phyloP scores from a whole-genome alignment of 2,797 vertebrate species.

The Tamandua tetradactyla region DNA sequence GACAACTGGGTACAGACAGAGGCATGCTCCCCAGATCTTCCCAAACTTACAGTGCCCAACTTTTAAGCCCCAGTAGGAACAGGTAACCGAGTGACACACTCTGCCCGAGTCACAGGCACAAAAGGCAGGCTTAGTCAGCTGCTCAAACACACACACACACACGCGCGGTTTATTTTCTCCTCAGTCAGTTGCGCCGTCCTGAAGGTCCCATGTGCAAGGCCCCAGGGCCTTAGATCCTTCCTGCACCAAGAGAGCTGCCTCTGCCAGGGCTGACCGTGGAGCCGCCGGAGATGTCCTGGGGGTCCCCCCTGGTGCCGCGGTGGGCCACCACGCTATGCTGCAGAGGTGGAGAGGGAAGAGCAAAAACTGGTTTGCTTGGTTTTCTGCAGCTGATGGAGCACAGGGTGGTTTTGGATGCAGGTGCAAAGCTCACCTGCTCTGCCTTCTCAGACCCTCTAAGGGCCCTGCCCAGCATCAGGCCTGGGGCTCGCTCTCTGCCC shows the following conservation, averaged over 20 bases:
- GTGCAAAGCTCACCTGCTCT: background rate
- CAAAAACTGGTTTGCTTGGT: too few relatives aligned
- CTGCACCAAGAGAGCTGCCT: background rate
- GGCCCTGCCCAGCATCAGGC: too few relatives aligned
- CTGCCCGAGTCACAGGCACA: background rate
- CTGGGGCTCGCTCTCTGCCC: background rate
- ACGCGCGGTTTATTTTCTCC: background rate
- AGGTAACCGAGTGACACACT: fast-evolving
- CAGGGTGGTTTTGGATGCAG: background rate
- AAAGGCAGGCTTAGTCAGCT: background rate
- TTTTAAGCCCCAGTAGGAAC: fast-evolving
- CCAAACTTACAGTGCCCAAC: background rate
- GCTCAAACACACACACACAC: background rate
- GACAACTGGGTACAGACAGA: background rate
- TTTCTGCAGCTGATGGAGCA: background rate
- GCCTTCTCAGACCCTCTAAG: too few relatives aligned
- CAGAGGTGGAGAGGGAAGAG: background rate
- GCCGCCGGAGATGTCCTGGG: fast-evolving
- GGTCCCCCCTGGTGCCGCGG: background rate
- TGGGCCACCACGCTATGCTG: background rate
- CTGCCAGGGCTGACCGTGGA: fast-evolving
- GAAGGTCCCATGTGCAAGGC: background rate
- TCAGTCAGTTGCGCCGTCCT: background rate
- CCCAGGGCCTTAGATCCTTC: background rate
- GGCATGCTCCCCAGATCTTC: fast-evolving